Conservation (phyloP, 1,140 invertebrate species). For the Carposina sasakii region DNA sequence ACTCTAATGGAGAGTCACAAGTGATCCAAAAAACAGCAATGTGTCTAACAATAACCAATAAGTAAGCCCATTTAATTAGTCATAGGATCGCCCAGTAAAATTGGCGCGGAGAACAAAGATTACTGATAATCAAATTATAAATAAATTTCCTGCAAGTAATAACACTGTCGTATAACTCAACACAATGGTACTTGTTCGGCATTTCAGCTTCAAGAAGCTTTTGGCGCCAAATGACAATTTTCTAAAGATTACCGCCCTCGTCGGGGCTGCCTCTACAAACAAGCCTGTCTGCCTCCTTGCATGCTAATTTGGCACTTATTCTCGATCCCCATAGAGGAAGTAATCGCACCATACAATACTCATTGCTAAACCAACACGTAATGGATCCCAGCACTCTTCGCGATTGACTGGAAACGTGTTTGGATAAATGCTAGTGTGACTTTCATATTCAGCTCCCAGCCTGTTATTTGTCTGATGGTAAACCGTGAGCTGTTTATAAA, state of each 20-base stretch:
- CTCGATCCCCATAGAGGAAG: conserved; percentile 26
- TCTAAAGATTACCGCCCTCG: conserved; percentile 43
- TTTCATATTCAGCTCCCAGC: conserved; percentile 39
- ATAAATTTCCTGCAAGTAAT: too few species aligned
- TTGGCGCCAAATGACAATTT: conserved; percentile 66
- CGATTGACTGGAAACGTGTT: conserved; percentile 57
- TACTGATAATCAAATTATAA: too few species aligned
- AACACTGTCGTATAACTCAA: too few species aligned
- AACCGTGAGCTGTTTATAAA: neutral
- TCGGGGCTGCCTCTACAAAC: conserved; percentile 32
- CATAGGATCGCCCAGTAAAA: too few species aligned
- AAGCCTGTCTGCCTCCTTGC: conserved; percentile 23
- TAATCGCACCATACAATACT: conserved; percentile 32
- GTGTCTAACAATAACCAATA: too few species aligned
- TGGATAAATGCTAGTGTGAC: conserved; percentile 59
- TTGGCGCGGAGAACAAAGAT: too few species aligned
- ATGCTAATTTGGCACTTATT: conserved; percentile 32
- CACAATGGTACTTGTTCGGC: too few species aligned
- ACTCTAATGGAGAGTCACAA: too few species aligned
- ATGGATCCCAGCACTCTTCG: conserved; percentile 59
- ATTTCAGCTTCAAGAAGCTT: too few species aligned
- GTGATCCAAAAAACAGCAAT: too few species aligned
- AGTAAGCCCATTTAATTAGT: too few species aligned
- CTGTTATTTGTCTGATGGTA: conserved; percentile 19
- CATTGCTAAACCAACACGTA: conserved; percentile 47